Percentiles rank a stretch among this genome's conserved stretches.
These are phyloP conservation scores for Petrophora chlorosata DNA, from an alignment of 2,888 invertebrate species.

Conservation along the genomic window DNA sequence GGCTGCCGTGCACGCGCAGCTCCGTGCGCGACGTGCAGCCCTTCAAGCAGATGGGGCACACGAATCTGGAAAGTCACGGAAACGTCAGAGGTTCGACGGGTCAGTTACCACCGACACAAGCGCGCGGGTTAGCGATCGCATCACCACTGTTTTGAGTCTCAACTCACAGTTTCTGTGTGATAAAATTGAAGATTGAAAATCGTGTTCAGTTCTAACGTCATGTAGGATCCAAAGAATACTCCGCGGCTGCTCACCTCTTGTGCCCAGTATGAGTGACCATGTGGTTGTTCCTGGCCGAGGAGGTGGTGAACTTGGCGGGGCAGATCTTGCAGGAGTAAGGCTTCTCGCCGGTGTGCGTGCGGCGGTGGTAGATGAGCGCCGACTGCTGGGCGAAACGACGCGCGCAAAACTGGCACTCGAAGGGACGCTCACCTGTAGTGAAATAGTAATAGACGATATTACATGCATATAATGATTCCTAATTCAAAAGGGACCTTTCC, in stretches of 20 bases:
- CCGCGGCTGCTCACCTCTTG: constrained; percentile 70
- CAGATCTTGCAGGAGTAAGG: constrained; percentile 78
- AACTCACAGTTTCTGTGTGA: too few species aligned
- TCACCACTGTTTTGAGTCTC: too few species aligned
- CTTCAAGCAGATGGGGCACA: constrained; percentile 73
- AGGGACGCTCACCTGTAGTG: constrained; percentile 74
- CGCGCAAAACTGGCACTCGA: constrained; percentile 74
- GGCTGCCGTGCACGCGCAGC: constrained; percentile 68
- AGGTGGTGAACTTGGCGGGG: constrained; percentile 75
- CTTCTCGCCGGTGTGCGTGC: constrained; percentile 81
- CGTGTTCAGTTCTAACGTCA: too few species aligned
- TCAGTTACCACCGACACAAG: too few species aligned
- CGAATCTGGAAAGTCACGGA: constrained; percentile 72
- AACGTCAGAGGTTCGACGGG: too few species aligned
- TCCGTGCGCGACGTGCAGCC: constrained; percentile 76
- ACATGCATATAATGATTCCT: neutral
- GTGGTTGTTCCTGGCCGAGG: constrained; percentile 78
- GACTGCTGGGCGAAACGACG: constrained; percentile 81
- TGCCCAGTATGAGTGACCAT: constrained; percentile 74
- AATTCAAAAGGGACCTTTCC: neutral
- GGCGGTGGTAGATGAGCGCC: constrained; percentile 78
- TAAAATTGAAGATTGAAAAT: too few species aligned
- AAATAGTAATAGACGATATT: neutral
- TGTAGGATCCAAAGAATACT: too few species aligned
- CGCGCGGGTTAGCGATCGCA: too few species aligned